Evolutionary conservation across 2,888 invertebrate species (phyloP), one percentile per base, ranked within the genome.

Genomic region (Sceliomorpha sp.): DNA sequence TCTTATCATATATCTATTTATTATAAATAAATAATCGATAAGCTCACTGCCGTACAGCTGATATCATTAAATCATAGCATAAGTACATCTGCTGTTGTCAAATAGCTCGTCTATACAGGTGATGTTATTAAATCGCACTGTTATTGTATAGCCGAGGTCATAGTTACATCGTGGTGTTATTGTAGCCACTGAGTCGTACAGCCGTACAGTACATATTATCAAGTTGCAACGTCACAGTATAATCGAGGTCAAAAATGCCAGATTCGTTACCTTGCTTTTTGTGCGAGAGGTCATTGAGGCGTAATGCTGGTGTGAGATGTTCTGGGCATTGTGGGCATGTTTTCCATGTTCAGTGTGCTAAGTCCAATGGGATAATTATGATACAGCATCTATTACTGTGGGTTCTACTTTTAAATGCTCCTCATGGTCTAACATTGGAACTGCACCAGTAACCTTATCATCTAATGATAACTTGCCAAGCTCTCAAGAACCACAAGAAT

Each of bases 31-130:
- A n/a, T n/a, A n/a, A n/a, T n/a, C n/a, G n/a, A n/a, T n/a, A n/a
- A n/a, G n/a, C n/a, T n/a, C n/a, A n/a, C n/a, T n/a, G n/a, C n/a
- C n/a, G n/a, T n/a, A n/a, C n/a, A n/a, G n/a, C n/a, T n/a, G n/a
- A n/a, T n/a, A n/a, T n/a, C n/a, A n/a, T n/a, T n/a, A n/a, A n/a
- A n/a, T n/a, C n/a, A n/a, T n/a, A n/a, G n/a, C n/a, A n/a, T n/a
- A n/a, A n/a, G n/a, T n/a, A 26, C 7, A 26, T 10, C 29, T 29
- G 29, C 9, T 5, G 8, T 29, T 10, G 9, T 29, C 9, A 29
- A 26, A 29, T 29, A 29, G 29, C 29, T 29, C 29, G 9, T 29
- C 29, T n/a, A n/a, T n/a, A n/a, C n/a, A n/a, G n/a, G n/a, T n/a
- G n/a, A n/a, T n/a, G 29, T 29, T 29, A 29, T 29, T 10, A 9